Base-by-base conservation (phyloP, 2,888 invertebrate species). In the Arrhopalites spinosus region DNA sequence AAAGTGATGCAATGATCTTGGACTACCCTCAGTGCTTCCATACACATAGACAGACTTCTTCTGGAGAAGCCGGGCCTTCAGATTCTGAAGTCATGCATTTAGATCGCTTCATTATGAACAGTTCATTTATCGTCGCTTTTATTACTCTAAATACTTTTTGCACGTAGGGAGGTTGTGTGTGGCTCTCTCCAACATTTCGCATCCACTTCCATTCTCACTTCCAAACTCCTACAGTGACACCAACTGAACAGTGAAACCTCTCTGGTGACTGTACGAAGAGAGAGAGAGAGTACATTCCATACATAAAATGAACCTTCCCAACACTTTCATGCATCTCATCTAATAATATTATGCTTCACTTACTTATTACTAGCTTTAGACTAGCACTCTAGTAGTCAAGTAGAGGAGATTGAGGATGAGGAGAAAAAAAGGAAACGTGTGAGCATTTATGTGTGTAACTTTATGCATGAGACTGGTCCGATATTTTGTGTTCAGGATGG, bases 71-170 rank as follows among this genome's bases (percentile, higher is more conserved):
- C 11, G 36, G 36, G 36, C 36, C 36, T 36, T 36, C 36, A 36
- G 36, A 36, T 36, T 36, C 36, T 36, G 36, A 36, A 36, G 36
- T 36, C 36, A 82, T 82, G 82, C 82, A 82, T 82, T 82, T 82
- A 82, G 81, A 82, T 82, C 73, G 80, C 78, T 81, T 82, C 81
- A 82, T 82, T 82, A 82, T 80, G 80, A 82, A 81, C 81, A 81
- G 79, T 79, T 82, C 81, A 82, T 81, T 82, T 81, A 80, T 77
- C 77, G 72, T 79, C 72, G 70, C 74, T 77, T 75, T 78, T 74
- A 76, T 66, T 74, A 76, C 76, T 64, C 74, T 69, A 67, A 66
- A 73, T 73, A 73, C 73, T 73, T 73, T 56, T 67, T 71, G 71
- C 71, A 66, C 45, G 45, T 43, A 30, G 30, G 59, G 20, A 59